Base-by-base conservation (phyloP, 2,888 invertebrate genomes). In the Clepsis dumicolana region DNA sequence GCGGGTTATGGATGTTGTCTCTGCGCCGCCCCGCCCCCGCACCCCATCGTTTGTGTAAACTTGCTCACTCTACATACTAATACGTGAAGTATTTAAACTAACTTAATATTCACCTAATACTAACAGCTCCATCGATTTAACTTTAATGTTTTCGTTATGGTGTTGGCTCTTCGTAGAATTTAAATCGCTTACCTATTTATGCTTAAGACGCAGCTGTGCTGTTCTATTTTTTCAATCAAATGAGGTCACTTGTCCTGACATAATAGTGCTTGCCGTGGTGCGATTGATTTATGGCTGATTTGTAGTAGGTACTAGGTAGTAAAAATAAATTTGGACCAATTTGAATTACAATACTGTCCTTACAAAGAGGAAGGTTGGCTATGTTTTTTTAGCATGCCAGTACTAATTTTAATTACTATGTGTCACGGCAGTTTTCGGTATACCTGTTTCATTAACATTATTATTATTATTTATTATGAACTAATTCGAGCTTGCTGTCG, bases 1-100 rank as follows among this genome's bases (percentile, higher is more conserved):
- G 73, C 70, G 72, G 73, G 75, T 80, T 79, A 81, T 81, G 73
- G 77, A 78, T 81, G 78, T 75, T 77, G 77, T 79, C 73, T 72
- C 72, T 64, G 68, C 68, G 56, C 73, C 70, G 70, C 24, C 52
- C 73, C 70, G 70, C 24, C 52, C 52, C 52, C 24, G 24, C 52
- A 5, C 50, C 38, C 29, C 50, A 29, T 38, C 41, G 67, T 63
- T 59, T 64, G 68, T 29, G 41, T 54, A 64, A 68, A 64, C 57
- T 67, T 68, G 25, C 52, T n/a, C 12, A 16, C 50, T 57, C 57
- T 50, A 62, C 32, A 44, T 54, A 25, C 48, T 52, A 62, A 67
- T 38, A 57, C 50, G 63, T 62, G 14, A 41, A 38, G 24, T 57
- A 64, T 64, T 57, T 41, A 64, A 32, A 67, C 29, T 57, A 50